These are phyloP conservation scores for Caenorhabditis doughertyi DNA, from an alignment of 2,888 invertebrate species.

Conservation along the genomic window DNA sequence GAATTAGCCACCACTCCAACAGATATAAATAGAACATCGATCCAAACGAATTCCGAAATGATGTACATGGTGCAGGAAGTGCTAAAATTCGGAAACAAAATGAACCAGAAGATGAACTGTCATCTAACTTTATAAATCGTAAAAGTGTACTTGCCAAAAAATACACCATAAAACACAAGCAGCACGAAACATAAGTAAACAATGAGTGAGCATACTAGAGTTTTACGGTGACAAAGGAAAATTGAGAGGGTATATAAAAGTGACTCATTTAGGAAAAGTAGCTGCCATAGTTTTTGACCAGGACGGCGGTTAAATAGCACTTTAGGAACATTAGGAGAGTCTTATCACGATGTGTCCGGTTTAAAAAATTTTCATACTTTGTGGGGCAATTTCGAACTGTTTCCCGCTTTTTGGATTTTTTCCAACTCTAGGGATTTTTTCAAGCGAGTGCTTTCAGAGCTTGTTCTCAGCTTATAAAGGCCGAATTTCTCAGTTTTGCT, in stretches of 20 bases:
- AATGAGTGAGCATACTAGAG: not conserved
- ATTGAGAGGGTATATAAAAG: not conserved
- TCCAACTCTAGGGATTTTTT: too few species aligned
- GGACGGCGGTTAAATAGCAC: too few species aligned
- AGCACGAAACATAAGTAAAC: not conserved
- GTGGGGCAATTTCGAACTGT: too few species aligned
- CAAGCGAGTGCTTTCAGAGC: too few species aligned
- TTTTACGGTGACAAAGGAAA: not conserved
- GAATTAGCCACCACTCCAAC: not conserved
- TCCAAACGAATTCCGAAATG: not conserved
- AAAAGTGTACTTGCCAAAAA: not conserved
- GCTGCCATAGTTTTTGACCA: too few species aligned
- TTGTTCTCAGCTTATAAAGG: too few species aligned
- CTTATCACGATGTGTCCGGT: too few species aligned
- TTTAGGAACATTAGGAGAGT: too few species aligned
- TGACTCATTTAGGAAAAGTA: not conserved
- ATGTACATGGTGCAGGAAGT: not conserved
- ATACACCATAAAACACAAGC: conserved; percentile 3
- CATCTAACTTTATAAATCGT: not conserved
- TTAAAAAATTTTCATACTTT: too few species aligned
- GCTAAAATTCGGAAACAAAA: not conserved
- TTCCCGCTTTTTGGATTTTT: too few species aligned
- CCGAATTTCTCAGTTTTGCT: not conserved
- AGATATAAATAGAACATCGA: not conserved
- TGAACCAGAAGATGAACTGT: not conserved